phyloP scores from a whole-genome alignment of 2,888 invertebrate genomes.

The Heteropelma amictum region DNA sequence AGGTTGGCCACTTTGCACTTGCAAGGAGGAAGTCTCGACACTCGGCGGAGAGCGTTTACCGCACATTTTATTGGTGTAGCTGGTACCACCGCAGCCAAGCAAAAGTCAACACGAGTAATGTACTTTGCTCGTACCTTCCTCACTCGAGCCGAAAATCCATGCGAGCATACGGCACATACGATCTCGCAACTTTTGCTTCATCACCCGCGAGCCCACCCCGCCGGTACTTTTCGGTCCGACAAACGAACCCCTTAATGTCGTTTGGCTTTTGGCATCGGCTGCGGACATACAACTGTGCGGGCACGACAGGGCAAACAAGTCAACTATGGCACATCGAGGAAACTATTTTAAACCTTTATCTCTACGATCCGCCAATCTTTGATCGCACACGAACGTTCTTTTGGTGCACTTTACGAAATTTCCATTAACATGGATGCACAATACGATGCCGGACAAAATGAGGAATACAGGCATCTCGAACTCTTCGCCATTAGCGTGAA shows the following conservation, averaged over 20 bases:
- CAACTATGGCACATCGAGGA: slow-evolving; percentile 38
- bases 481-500: too few species aligned
- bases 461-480: too few species aligned
- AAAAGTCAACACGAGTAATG: slow-evolving; percentile 60
- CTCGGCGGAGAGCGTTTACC: slow-evolving; percentile 43
- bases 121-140: slow-evolving; percentile 62
- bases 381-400: neutral
- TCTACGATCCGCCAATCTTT: neutral
- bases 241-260: slow-evolving; percentile 24
- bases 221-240: slow-evolving; percentile 41
- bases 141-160: slow-evolving; percentile 35
- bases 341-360: slow-evolving; percentile 32
- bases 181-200: slow-evolving; percentile 20
- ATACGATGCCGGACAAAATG: too few species aligned
- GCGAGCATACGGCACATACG: slow-evolving; percentile 31
- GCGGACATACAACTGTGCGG: neutral
- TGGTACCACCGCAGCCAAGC: neutral
- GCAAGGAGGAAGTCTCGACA: slow-evolving; percentile 50
- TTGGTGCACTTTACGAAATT: slow-evolving; percentile 21
- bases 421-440: too few species aligned
- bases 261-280: slow-evolving; percentile 25
- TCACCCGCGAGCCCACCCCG: too few species aligned
- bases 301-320: slow-evolving; percentile 12
- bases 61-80: slow-evolving; percentile 26
- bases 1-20: slow-evolving; percentile 38